Evolutionary conservation across 1,140 invertebrate species (phyloP).

Genomic region (Planococcus citri): DNA sequence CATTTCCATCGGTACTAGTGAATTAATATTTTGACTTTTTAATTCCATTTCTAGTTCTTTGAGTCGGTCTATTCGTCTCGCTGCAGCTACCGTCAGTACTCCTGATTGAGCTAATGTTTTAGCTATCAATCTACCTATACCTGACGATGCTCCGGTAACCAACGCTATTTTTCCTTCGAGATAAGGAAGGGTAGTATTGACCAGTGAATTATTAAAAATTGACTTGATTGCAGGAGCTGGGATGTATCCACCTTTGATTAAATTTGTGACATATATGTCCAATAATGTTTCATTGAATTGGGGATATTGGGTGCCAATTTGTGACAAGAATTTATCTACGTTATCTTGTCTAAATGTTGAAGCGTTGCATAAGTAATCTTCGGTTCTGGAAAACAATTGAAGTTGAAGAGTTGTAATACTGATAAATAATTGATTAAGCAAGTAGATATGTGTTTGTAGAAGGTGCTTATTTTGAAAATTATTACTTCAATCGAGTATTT

Average conservation of each 20-base stretch:
- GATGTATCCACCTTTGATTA: background rate
- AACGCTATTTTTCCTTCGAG: constrained; percentile 28
- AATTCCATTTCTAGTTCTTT: constrained; percentile 23
- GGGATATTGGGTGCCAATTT: background rate
- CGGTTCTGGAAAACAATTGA: background rate
- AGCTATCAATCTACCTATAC: constrained; percentile 29
- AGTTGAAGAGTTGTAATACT: background rate
- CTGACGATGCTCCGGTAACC: constrained; percentile 30
- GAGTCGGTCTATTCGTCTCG: constrained; percentile 26
- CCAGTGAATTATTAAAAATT: background rate
- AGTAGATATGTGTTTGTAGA: background rate
- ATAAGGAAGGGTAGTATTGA: background rate
- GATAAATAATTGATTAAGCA: background rate
- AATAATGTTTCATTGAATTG: background rate
- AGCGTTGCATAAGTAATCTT: background rate
- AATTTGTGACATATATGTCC: background rate
- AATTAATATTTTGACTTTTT: constrained; percentile 13
- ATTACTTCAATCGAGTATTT: background rate
- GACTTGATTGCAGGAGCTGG: background rate
- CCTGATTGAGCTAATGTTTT: constrained; percentile 26
- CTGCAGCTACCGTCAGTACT: constrained; percentile 28
- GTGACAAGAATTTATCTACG: background rate
- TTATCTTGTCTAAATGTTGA: background rate
- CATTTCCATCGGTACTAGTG: constrained; percentile 25
- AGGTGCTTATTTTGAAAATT: background rate